phyloP scores from a whole-genome alignment of 2,797 vertebrate species.

The Chelidonichthys spinosus region DNA sequence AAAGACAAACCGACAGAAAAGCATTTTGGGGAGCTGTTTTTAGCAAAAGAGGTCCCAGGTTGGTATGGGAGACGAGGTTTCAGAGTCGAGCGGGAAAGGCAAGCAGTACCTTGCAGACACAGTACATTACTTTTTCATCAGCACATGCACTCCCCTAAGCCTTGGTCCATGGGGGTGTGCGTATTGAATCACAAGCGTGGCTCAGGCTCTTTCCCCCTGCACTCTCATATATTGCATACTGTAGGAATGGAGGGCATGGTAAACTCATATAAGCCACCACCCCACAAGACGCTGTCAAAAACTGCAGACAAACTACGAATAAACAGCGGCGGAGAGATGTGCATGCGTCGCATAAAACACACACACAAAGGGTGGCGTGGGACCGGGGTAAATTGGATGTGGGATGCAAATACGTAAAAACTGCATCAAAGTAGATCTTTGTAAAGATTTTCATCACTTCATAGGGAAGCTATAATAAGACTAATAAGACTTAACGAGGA shows the following conservation, averaged over 20 bases:
- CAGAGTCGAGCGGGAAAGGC: constrained; percentile 60
- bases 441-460: constrained; percentile 48
- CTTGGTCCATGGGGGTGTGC: constrained; percentile 76
- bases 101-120: constrained; percentile 81
- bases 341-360: constrained; percentile 54
- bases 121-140: constrained; percentile 89
- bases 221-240: constrained; percentile 76
- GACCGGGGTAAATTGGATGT: neutral
- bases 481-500: constrained; percentile 63
- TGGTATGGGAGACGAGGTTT: constrained; percentile 64
- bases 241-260: constrained; percentile 56
- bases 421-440: constrained; percentile 51
- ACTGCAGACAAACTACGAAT: constrained; percentile 61
- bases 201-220: constrained; percentile 56
- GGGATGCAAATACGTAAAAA: constrained; percentile 26
- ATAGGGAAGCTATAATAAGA: constrained; percentile 38
- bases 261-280: constrained; percentile 57
- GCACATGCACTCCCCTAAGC: constrained; percentile 83
- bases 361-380: constrained; percentile 16
- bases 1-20: constrained; percentile 47
- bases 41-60: constrained; percentile 67
- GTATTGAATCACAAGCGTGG: constrained; percentile 78
- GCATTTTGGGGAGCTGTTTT: constrained; percentile 67
- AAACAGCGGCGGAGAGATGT: constrained; percentile 48
- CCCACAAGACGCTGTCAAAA: constrained; percentile 64